Evolutionary conservation across 2,113 vertebrate species (phyloP).

Genomic region (Symphodus melops): DNA sequence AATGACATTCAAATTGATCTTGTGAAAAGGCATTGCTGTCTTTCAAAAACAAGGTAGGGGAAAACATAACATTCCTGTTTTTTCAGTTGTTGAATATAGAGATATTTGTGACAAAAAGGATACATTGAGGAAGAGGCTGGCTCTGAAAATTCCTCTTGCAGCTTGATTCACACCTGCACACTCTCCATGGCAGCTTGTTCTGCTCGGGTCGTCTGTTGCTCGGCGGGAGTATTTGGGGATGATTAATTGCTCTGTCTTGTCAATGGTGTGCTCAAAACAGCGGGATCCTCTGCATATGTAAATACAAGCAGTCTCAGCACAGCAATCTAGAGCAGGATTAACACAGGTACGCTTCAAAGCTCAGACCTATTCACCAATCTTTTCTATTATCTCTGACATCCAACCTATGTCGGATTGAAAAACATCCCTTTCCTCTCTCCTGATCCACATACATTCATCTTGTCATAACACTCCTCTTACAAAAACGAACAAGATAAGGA

Average conservation of each 20-base stretch:
- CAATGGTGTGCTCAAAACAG: conserved; percentile 88
- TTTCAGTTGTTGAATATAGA: conserved; percentile 54
- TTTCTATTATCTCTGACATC: conserved; percentile 81
- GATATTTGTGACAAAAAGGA: conserved; percentile 48
- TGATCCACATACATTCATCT: conserved; percentile 62
- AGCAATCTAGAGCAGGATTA: conserved; percentile 86
- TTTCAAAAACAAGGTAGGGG: conserved; percentile 20
- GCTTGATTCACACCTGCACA: conserved; percentile 91
- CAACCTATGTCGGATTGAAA: conserved; percentile 64
- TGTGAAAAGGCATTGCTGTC: background rate
- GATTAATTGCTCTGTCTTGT: conserved; percentile 97
- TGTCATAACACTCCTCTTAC: conserved; percentile 29
- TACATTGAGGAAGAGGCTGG: conserved; percentile 60
- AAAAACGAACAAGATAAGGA: conserved; percentile 18
- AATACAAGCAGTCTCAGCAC: conserved; percentile 88
- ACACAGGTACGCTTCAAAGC: conserved; percentile 83
- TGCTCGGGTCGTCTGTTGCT: conserved; percentile 86
- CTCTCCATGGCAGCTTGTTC: conserved; percentile 83
- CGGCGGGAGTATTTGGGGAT: conserved; percentile 90
- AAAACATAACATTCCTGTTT: conserved; percentile 42
- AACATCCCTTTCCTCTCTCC: conserved; percentile 62
- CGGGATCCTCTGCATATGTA: conserved; percentile 91
- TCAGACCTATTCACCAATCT: conserved; percentile 81
- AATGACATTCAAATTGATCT: background rate
- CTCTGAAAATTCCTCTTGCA: conserved; percentile 76